A percentile compares a stretch with the other conserved stretches of the same genome.
Conservation (phyloP, 2,797 vertebrate genomes). For the Anableps anableps region DNA sequence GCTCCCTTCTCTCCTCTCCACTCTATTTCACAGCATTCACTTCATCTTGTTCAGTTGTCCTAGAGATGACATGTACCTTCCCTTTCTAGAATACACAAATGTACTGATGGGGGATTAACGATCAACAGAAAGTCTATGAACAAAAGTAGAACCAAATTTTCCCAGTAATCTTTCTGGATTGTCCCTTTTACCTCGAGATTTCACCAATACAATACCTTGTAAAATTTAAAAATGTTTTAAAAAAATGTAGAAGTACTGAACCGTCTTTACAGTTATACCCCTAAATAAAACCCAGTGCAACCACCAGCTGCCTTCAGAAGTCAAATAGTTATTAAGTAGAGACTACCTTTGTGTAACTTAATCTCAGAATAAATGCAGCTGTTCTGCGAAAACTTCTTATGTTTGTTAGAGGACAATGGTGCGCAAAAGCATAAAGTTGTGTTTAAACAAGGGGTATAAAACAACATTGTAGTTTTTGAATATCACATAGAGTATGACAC, state of each 20-base stretch:
- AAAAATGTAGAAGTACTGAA: background rate
- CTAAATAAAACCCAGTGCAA: background rate
- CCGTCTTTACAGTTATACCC: background rate
- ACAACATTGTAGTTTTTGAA: background rate
- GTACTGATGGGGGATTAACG: slow-evolving; percentile 40
- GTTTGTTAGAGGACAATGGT: background rate
- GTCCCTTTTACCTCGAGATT: slow-evolving; percentile 12
- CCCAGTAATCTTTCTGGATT: slow-evolving; percentile 9
- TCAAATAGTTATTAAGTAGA: too few relatives aligned
- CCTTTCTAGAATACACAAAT: slow-evolving; percentile 42
- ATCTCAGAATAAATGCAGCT: background rate
- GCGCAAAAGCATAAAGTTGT: too few relatives aligned
- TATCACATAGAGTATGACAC: background rate
- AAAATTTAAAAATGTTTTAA: too few relatives aligned
- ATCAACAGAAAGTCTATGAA: slow-evolving; percentile 35
- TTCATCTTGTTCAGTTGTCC: slow-evolving; percentile 49
- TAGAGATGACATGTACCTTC: slow-evolving; percentile 41
- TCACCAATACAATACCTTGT: slow-evolving; percentile 6
- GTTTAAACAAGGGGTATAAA: background rate
- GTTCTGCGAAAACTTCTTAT: too few relatives aligned
- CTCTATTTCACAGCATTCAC: slow-evolving; percentile 18
- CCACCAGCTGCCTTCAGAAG: too few relatives aligned
- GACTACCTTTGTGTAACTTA: background rate
- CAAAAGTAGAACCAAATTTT: background rate
- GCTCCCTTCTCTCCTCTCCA: slow-evolving; percentile 17